phyloP scores from a whole-genome alignment of 2,888 invertebrate genomes.

The Salpingus planirostris region DNA sequence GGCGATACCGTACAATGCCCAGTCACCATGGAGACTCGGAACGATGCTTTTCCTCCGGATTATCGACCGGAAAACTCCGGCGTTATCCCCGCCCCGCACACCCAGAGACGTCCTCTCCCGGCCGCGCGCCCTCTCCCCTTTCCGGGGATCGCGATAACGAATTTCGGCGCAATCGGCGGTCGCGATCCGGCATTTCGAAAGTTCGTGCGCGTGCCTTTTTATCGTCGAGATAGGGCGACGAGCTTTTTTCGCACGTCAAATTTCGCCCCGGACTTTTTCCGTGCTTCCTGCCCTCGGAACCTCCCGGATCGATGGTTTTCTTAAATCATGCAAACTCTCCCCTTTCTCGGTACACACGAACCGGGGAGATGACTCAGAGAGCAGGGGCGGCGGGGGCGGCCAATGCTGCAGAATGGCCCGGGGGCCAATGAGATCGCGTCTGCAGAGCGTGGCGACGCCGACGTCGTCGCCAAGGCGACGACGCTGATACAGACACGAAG shows the following conservation, averaged over 20 bases:
- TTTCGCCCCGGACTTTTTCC: constrained; percentile 1
- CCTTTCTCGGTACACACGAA: constrained; percentile 44
- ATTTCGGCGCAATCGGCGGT: too few species aligned
- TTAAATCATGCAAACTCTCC: constrained; percentile 48
- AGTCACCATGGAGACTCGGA: constrained; percentile 15
- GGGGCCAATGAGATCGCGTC: constrained; percentile 35
- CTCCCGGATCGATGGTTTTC: constrained; percentile 29
- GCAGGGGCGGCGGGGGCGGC: constrained; percentile 35
- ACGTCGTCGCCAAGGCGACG: constrained; percentile 27
- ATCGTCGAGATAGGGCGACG: too few species aligned
- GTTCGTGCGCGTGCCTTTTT: not conserved
- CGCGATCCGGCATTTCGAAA: too few species aligned
- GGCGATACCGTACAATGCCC: too few species aligned
- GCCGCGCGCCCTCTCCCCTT: too few species aligned
- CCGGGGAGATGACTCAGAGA: constrained; percentile 37
- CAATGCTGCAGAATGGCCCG: constrained; percentile 24
- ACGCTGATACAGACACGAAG: constrained; percentile 31
- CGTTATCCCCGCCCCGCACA: constrained; percentile 15
- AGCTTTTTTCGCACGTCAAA: too few species aligned
- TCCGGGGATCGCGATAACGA: too few species aligned
- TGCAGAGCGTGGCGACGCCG: constrained; percentile 27
- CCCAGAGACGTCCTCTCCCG: constrained; percentile 17
- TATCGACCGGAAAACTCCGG: constrained; percentile 13
- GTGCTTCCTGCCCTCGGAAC: constrained; percentile 26
- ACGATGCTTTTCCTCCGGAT: constrained; percentile 19